These are phyloP conservation scores for Phylloscopus trochilus DNA, from an alignment of 2,113 vertebrate genomes.

Conservation along the genomic window DNA sequence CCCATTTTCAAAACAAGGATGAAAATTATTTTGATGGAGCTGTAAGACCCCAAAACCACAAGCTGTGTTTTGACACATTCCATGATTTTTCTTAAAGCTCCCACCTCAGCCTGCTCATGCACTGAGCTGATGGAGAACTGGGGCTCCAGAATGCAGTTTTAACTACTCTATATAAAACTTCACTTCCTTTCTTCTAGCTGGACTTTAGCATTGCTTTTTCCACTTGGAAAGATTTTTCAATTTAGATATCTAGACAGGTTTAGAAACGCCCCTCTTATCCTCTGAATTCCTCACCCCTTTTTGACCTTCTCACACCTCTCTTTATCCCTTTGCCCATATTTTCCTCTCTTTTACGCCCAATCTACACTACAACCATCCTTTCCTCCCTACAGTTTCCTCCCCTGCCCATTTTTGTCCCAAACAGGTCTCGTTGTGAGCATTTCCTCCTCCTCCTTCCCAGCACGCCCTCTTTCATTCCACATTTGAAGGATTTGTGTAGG, in stretches of 20 bases:
- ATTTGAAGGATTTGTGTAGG: background rate
- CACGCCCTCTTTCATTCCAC: rapidly evolving
- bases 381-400: background rate
- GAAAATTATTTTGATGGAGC: background rate
- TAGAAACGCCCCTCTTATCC: rapidly evolving
- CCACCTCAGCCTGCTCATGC: background rate
- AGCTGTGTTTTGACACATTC: background rate
- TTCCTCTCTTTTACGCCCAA: background rate
- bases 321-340: background rate
- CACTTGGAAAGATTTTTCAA: background rate
- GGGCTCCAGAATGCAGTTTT: background rate
- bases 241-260: background rate
- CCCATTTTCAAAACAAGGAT: background rate
- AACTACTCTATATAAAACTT: background rate
- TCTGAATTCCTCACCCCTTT: background rate
- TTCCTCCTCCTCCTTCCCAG: background rate
- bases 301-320: background rate
- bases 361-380: background rate
- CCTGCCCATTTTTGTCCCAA: background rate
- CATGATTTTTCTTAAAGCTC: background rate
- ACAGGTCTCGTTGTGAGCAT: rapidly evolving
- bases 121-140: background rate
- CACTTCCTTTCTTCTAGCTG: background rate
- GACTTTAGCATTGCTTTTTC: background rate
- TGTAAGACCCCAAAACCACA: background rate